These are phyloP conservation scores for Arrhopalites spinosus DNA, from an alignment of 2,888 invertebrate genomes.

Conservation along the genomic window DNA sequence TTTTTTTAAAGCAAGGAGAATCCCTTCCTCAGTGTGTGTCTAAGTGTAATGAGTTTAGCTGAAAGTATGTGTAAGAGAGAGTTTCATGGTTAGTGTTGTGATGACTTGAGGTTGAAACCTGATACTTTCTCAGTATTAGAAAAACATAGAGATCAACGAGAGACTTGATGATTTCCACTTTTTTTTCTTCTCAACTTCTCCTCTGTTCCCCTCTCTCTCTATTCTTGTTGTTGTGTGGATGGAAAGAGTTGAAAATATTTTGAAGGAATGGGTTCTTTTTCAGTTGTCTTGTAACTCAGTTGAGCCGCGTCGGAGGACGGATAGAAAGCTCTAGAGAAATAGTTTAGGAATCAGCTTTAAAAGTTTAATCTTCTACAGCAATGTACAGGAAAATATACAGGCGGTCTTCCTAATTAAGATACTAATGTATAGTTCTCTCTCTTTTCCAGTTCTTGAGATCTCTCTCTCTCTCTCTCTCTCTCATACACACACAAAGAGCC, in stretches of 20 bases:
- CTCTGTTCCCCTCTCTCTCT: not conserved
- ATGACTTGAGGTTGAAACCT: conserved; percentile 22
- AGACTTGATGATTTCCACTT: too few relatives aligned
- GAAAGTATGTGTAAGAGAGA: not conserved
- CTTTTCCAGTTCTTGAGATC: not conserved
- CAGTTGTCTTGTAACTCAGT: too few relatives aligned
- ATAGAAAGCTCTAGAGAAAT: conserved; percentile 1
- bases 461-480: not conserved
- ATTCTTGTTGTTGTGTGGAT: not conserved
- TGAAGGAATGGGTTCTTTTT: too few relatives aligned
- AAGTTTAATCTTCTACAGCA: conserved; percentile 6
- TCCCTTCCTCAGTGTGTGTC: not conserved
- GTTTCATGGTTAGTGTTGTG: conserved; percentile 19
- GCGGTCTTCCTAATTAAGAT: conserved; percentile 20
- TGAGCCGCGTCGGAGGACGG: not conserved
- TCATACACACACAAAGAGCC: not conserved
- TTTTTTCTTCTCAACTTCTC: not conserved
- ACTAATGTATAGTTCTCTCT: conserved; percentile 12
- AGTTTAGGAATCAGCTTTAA: conserved; percentile 9
- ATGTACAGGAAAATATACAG: conserved; percentile 7
- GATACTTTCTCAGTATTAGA: conserved; percentile 7
- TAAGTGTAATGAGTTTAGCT: not conserved
- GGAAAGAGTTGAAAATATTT: not conserved
- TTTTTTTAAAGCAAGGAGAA: not conserved
- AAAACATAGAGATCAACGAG: not conserved